phyloP scores from a whole-genome alignment of 2,888 invertebrate species.

The Drosophila formosana region DNA sequence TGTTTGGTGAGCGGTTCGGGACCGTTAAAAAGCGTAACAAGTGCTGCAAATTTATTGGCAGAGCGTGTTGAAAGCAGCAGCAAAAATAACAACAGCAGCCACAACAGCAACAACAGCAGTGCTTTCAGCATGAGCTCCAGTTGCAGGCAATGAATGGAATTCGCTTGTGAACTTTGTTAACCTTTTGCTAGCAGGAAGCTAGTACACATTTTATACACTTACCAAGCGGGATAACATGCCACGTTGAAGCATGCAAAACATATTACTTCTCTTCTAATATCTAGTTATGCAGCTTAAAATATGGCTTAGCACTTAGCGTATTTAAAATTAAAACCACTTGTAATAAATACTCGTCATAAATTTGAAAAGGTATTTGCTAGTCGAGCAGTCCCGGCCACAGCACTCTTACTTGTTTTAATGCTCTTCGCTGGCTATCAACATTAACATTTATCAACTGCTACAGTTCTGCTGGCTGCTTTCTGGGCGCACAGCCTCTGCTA shows the following conservation, averaged over 20 bases:
- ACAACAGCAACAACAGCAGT: conserved; percentile 58
- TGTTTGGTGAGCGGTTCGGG: conserved; percentile 58
- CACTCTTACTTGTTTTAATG: conserved; percentile 39
- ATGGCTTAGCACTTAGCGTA: no score
- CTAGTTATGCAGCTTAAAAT: not conserved
- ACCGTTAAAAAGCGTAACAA: conserved; percentile 79
- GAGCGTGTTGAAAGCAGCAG: conserved; percentile 76
- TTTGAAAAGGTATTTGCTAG: conserved; percentile 1
- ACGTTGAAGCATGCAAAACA: conserved; percentile 8
- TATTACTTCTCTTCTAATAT: no score
- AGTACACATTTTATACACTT: conserved; percentile 63
- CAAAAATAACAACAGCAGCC: conserved; percentile 28
- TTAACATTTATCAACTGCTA: conserved; percentile 79
- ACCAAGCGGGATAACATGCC: conserved; percentile 23
- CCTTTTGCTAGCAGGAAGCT: conserved; percentile 72
- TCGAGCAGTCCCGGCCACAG: not conserved
- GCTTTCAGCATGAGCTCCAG: conserved; percentile 40
- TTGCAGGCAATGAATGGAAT: conserved; percentile 75
- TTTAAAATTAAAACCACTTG: not conserved
- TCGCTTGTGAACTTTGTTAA: conserved; percentile 75
- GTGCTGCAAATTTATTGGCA: conserved; percentile 79
- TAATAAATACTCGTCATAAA: not conserved
- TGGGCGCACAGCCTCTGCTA: conserved; percentile 71
- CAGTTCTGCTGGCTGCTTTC: conserved; percentile 61
- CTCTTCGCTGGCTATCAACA: conserved; percentile 71